These are phyloP conservation scores for Epirrhoe tristata DNA, from an alignment of 2,888 invertebrate species.

Conservation along the genomic window DNA sequence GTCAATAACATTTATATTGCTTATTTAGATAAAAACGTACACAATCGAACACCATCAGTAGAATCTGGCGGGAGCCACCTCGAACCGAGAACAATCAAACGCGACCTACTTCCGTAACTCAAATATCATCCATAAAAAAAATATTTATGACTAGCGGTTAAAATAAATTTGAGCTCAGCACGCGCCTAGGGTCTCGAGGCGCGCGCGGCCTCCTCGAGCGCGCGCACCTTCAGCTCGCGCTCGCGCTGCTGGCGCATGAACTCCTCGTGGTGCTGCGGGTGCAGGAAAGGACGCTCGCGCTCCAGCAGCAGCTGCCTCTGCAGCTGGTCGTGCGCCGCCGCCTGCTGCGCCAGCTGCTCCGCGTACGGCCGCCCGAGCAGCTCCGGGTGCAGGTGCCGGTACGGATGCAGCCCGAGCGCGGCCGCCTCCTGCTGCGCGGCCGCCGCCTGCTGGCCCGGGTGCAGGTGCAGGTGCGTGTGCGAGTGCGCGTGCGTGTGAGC, in stretches of 20 bases:
- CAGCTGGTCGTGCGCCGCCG: conserved; percentile 93
- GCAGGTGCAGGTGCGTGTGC: conserved; percentile 93
- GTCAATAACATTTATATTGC: conserved; percentile 33
- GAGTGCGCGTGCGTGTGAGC: conserved; percentile 97
- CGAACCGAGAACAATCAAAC: conserved; percentile 60
- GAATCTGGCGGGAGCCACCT: conserved; percentile 31
- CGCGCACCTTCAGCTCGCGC: conserved; percentile 93
- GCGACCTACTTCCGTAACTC: conserved; percentile 51
- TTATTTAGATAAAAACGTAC: conserved; percentile 26
- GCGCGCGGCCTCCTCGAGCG: conserved; percentile 93
- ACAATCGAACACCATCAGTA: conserved; percentile 39
- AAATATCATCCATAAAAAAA: conserved; percentile 63
- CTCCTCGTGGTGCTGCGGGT: conserved; percentile 85
- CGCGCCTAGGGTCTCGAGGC: conserved; percentile 79
- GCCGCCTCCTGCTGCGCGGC: conserved; percentile 89
- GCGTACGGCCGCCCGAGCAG: conserved; percentile 92
- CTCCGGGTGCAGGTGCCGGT: conserved; percentile 90
- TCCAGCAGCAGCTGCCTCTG: conserved; percentile 94
- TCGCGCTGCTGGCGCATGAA: conserved; percentile 92
- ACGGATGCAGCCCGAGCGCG: conserved; percentile 79
- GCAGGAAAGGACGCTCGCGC: conserved; percentile 88
- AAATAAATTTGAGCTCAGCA: conserved; percentile 79
- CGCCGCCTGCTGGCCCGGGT: conserved; percentile 90
- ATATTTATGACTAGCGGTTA: conserved; percentile 82
- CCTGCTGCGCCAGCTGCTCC: conserved; percentile 92